Evolutionary conservation across 2,888 invertebrate genomes (phyloP).

Genomic region (Oligia strigilis): DNA sequence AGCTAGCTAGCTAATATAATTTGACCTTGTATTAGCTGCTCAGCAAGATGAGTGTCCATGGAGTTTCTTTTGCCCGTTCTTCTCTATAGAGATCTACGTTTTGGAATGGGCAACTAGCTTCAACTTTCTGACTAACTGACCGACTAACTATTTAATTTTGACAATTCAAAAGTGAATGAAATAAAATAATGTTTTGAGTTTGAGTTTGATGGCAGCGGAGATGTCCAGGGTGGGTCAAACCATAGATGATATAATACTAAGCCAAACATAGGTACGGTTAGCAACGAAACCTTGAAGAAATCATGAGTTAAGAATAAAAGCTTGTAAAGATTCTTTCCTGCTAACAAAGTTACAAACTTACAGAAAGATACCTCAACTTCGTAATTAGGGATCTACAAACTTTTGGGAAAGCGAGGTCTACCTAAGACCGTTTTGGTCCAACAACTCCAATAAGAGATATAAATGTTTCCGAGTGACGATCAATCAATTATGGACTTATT

Average conservation of each 20-base stretch:
- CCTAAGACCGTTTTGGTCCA: neutral
- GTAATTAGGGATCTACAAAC: conserved; percentile 11
- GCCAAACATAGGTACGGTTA: neutral
- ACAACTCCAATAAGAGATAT: neutral
- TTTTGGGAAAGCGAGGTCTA: neutral
- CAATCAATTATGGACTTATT: neutral
- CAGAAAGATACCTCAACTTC: neutral
- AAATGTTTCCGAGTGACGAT: neutral
- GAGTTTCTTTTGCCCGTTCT: too few species aligned
- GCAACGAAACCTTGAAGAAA: neutral
- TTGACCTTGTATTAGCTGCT: too few species aligned
- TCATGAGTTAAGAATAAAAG: too few species aligned
- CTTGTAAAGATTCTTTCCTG: neutral
- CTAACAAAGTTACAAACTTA: neutral
- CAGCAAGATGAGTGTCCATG: neutral
- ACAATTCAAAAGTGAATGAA: too few species aligned
- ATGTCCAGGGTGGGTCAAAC: neutral
- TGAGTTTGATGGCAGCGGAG: neutral
- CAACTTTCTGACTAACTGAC: too few species aligned
- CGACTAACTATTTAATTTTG: too few species aligned
- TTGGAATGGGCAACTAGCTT: too few species aligned
- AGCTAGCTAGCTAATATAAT: too few species aligned
- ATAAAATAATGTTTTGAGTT: too few species aligned
- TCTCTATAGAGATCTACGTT: too few species aligned
- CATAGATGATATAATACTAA: neutral